Evolutionary conservation across 2,113 vertebrate genomes (phyloP), one percentile per base, ranked within the genome.

Genomic region (Tenebrosternarchus preto): DNA sequence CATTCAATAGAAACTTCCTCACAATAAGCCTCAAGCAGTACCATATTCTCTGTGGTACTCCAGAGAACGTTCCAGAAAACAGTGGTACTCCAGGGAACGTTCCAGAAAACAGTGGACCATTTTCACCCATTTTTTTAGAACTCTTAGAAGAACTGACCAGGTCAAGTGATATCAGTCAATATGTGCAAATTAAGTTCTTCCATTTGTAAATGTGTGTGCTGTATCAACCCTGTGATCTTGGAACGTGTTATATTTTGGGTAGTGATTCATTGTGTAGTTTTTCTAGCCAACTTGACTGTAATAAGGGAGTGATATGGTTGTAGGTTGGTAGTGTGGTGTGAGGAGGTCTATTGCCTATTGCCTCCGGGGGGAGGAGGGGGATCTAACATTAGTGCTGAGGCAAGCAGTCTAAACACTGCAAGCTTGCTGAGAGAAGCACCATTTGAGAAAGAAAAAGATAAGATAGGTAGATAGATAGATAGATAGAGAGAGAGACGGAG

Each of bases 401-500:
- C 88, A 79, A 91, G 93, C 93, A 91, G 84, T 91, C 88, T 88
- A 88, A 85, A 90, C 85, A 88, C 76, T 82, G 87, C 85, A 86
- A 82, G 87, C 87, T 75, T 92, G 93, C 92, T 93, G 92, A 92
- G 91, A 81, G 86, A 85, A 92, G 92, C 92, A 92, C 85, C 59
- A 90, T 88, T 88, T 88, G 78, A 87, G 85, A 81, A 80, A 84
- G 69, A 59, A n/a, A n/a, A n/a, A n/a, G n/a, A n/a, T n/a, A n/a
- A n/a, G n/a, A n/a, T n/a, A n/a, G n/a, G n/a, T n/a, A n/a, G n/a
- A n/a, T n/a, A n/a, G n/a, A n/a, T n/a, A n/a, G n/a, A n/a, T n/a
- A n/a, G 66, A 71, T 33, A 39, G 79, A 74, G 20, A 46, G 73
- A 70, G 73, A 61, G 46, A 72, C 55, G 76, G 64, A 71, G 50